phyloP scores from a whole-genome alignment of 64 coral and sea anemone genomes.

The Stichodactyla helianthus region DNA sequence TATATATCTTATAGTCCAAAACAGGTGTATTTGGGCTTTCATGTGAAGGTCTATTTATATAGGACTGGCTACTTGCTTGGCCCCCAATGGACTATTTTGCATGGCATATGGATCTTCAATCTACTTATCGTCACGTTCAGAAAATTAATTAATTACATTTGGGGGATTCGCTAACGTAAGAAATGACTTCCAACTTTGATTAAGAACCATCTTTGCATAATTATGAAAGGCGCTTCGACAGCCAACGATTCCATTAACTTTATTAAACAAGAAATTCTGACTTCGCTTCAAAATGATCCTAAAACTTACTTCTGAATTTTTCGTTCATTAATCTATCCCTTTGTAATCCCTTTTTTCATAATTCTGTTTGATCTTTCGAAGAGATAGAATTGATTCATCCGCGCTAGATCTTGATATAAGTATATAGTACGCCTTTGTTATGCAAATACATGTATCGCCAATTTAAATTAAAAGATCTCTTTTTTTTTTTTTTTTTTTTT shows the following conservation, averaged over 20 bases:
- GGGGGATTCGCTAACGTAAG: not conserved
- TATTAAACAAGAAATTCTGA: not conserved
- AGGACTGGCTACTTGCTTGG: not conserved
- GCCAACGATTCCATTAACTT: not conserved
- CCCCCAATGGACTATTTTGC: not conserved
- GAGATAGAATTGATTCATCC: conserved; percentile 3
- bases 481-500: conserved; percentile 14
- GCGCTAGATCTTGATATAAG: not conserved
- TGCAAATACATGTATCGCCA: not conserved
- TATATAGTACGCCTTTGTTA: not conserved
- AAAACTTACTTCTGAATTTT: not conserved
- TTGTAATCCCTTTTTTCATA: not conserved
- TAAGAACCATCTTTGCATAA: not conserved
- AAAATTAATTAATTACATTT: conserved; percentile 10
- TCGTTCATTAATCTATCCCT: not conserved
- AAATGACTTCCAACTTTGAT: conserved; percentile 11
- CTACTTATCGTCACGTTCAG: conserved; percentile 1
- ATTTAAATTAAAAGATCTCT: not conserved
- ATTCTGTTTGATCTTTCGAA: not conserved
- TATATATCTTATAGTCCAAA: not conserved
- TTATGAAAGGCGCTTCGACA: not conserved
- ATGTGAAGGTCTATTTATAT: not conserved
- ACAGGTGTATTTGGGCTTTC: conserved; percentile 2
- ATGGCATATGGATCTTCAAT: not conserved
- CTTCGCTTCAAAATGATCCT: not conserved